phyloP scores from a whole-genome alignment of 2,113 vertebrate genomes.

The Puffinus mauretanicus region DNA sequence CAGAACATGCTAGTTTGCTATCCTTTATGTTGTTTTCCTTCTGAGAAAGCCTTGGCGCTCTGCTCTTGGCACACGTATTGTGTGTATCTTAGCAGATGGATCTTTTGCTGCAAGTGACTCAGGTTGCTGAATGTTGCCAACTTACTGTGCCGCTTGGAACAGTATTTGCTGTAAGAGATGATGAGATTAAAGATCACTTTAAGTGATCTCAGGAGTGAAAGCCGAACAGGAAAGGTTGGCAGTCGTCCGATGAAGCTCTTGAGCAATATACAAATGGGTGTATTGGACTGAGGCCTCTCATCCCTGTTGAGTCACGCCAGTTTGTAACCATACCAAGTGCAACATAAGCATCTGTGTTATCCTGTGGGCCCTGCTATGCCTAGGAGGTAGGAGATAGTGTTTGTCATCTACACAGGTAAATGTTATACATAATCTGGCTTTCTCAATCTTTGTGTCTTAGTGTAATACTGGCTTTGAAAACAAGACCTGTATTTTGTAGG shows the following conservation, averaged over 20 bases:
- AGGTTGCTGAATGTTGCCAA: neutral
- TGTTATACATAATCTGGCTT: neutral
- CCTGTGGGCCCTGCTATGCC: neutral
- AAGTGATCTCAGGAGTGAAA: neutral
- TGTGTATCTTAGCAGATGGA: neutral
- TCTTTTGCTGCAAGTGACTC: neutral
- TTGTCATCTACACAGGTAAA: neutral
- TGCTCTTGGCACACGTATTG: fast-evolving
- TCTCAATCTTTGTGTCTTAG: neutral
- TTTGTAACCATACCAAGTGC: neutral
- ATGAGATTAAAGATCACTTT: neutral
- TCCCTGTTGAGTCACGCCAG: neutral
- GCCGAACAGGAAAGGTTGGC: neutral
- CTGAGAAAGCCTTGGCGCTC: neutral
- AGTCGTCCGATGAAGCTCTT: neutral
- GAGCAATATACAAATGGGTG: neutral
- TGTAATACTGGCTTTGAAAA: neutral
- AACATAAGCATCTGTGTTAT: neutral
- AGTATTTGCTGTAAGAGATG: neutral
- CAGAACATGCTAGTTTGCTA: neutral
- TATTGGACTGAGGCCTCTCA: neutral
- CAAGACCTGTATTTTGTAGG: fast-evolving
- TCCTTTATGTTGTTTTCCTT: neutral
- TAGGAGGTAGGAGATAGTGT: neutral
- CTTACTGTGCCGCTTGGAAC: neutral